These are phyloP conservation scores for Lacerta viridis DNA, from an alignment of 2,797 vertebrate species.

Conservation along the genomic window DNA sequence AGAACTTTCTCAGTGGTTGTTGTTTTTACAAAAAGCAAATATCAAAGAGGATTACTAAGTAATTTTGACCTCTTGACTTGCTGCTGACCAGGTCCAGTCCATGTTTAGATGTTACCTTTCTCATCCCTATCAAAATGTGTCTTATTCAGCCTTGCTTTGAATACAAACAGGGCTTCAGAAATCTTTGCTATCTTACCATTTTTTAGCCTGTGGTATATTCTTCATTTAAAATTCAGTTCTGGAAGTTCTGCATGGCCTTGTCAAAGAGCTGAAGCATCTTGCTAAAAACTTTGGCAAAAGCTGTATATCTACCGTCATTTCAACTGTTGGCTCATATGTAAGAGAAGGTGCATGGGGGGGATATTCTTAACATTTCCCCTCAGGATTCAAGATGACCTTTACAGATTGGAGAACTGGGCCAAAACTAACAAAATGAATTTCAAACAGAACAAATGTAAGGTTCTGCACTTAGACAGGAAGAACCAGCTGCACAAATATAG, in stretches of 20 bases:
- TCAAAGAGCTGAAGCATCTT: not conserved
- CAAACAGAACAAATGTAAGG: too few relatives aligned
- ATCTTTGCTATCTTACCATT: not conserved
- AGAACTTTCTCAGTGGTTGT: not conserved
- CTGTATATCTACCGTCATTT: not conserved
- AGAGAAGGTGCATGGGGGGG: not conserved
- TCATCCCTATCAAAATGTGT: not conserved
- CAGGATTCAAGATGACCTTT: too few relatives aligned
- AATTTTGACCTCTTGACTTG: not conserved
- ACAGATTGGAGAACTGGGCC: too few relatives aligned
- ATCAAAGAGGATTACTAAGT: slow-evolving; percentile 4
- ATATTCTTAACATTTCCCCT: not conserved
- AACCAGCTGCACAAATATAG: too few relatives aligned
- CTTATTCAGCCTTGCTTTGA: not conserved
- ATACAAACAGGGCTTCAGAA: not conserved
- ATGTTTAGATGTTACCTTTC: not conserved
- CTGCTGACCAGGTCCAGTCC: not conserved
- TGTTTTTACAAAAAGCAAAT: not conserved
- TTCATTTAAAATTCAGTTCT: not conserved
- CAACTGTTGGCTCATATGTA: not conserved
- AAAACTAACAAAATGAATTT: too few relatives aligned
- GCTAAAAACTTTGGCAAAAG: not conserved
- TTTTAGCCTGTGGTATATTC: not conserved
- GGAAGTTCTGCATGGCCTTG: not conserved
- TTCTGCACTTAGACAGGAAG: too few relatives aligned